Evolutionary conservation across 53 echinoderm and acorn worm genomes (phyloP), one percentile per base, ranked within the genome.

Genomic region (Antedon mediterranea): DNA sequence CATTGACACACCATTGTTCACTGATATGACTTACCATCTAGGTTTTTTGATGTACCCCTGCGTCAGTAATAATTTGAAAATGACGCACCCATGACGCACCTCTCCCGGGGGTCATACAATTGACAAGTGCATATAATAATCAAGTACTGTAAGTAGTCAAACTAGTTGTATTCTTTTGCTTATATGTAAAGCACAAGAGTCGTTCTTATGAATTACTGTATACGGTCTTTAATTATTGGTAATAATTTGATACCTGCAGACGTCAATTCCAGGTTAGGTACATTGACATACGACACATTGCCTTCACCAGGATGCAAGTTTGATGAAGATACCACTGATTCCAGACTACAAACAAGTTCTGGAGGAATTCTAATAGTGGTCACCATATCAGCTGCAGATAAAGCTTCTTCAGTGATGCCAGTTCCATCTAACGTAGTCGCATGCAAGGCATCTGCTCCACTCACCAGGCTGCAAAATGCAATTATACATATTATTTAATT

Each of bases 211-310:
- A 11, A 29, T 28, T 14, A n/a, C 11, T 29, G 9, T 73, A 73
- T 9, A 73, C 11, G 9, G 29, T 29, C 74, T 14, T 13, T 74
- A 7, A 14, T 32, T 26, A n/a, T n/a, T n/a, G n/a, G n/a, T n/a
- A n/a, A n/a, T n/a, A n/a, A n/a, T n/a, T n/a, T 30, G 31, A n/a
- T 83, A 89, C 89, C 89, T 85, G 89, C 79, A 14, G 83, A 86
- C 33, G 86, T 86, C 0, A 86, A 77, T 41, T 89, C 89, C 34
- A 89, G 86, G 83, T 89, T 89, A 26, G 89, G 89, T 30, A 89
- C 89, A 71, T 83, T 86, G 28, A 89, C 57, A 23, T 57, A 57
- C 7, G 23, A 57, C 1, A 57, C 57, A 18, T 57, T 57, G 7
- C 57, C 57, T 18, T 23, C 9, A 18, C 14, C 14, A 11, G 23